Conservation (phyloP, 2,113 vertebrate species). For the Crotalus helleri region DNA sequence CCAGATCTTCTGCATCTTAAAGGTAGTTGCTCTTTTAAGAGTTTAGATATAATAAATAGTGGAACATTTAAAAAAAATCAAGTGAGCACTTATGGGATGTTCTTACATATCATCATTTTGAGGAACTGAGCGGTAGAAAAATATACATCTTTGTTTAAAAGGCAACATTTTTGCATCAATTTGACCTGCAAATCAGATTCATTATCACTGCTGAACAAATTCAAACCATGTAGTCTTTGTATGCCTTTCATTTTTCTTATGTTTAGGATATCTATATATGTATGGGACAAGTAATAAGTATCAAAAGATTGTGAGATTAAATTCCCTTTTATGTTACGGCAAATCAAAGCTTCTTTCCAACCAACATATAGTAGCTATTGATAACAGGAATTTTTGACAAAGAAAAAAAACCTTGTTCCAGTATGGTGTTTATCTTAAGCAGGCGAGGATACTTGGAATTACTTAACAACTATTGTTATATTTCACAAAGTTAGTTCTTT, state of each 20-base stretch:
- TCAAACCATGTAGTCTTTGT: neutral
- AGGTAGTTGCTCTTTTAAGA: neutral
- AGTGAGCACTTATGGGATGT: neutral
- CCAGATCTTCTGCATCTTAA: neutral
- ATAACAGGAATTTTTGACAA: neutral
- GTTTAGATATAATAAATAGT: neutral
- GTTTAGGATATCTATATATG: neutral
- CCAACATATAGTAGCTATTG: neutral
- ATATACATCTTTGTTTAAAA: neutral
- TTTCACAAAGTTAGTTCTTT: neutral
- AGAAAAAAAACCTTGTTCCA: neutral
- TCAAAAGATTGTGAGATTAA: neutral
- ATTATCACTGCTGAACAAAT: neutral
- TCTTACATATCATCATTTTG: neutral
- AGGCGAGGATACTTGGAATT: no score
- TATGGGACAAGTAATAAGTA: neutral
- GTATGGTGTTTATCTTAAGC: neutral
- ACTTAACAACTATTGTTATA: neutral
- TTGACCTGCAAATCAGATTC: neutral
- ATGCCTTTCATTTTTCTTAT: no score
- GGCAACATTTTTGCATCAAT: neutral
- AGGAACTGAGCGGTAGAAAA: neutral
- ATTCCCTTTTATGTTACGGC: neutral
- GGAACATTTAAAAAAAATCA: neutral
- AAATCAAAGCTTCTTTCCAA: neutral